Conservation (phyloP, 2,113 vertebrate genomes). For the Stigmatopora nigra region DNA sequence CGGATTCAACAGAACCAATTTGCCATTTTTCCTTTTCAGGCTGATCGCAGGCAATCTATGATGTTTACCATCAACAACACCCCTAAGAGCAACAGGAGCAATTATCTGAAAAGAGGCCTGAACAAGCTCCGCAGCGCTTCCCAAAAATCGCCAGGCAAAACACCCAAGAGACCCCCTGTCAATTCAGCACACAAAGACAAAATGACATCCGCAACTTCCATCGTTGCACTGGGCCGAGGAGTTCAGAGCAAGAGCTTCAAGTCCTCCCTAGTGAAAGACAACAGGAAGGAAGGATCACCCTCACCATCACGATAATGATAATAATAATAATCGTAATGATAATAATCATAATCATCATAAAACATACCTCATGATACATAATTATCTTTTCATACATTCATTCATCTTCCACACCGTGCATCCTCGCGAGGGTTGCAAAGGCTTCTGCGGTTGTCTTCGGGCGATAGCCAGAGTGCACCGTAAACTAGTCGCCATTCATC, state of each 20-base stretch:
- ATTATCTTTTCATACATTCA: too few species aligned
- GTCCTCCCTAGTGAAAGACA: slow-evolving; percentile 34
- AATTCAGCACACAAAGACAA: slow-evolving; percentile 30
- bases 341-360: too few species aligned
- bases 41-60: slow-evolving; percentile 71
- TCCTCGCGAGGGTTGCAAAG: too few species aligned
- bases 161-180: slow-evolving; percentile 34
- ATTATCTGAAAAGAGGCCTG: slow-evolving; percentile 70
- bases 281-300: too few species aligned
- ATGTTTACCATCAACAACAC: slow-evolving; percentile 83
- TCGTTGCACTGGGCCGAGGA: neutral
- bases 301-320: too few species aligned
- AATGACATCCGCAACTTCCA: neutral
- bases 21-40: slow-evolving; percentile 34
- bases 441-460: too few species aligned
- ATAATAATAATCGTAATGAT: too few species aligned
- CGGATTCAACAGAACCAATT: neutral
- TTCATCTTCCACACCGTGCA: too few species aligned
- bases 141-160: slow-evolving; percentile 59
- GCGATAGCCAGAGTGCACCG: too few species aligned
- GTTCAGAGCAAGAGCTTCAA: slow-evolving; percentile 20
- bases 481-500: too few species aligned
- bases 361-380: too few species aligned
- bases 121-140: slow-evolving; percentile 68
- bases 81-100: slow-evolving; percentile 68